Base-by-base conservation (phyloP, 2,797 vertebrate species). In the Macrochelys suwanniensis region DNA sequence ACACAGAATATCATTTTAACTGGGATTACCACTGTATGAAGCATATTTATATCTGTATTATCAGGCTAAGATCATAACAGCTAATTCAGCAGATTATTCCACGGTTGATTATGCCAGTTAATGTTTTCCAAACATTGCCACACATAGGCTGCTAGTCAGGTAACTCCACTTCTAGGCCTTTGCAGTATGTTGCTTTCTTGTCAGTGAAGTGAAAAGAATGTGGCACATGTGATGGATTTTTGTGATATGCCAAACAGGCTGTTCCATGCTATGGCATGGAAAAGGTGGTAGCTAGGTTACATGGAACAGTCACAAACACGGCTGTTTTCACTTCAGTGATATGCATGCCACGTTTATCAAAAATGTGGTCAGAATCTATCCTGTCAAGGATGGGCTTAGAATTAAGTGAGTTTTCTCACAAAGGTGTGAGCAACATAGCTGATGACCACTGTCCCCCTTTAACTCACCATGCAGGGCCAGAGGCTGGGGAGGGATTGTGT, bases 151-250 rank as follows among this genome's bases (percentile, higher is more conserved):
- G 71, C 84, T 85, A 71, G 80, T 95, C 81, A 80, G 86, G 82
- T 79, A 88, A 50, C 47, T 95, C 65, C 82, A 42, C n/a, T 92
- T 93, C 45, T 85, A 19, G 61, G 84, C 4, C 87, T 50, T 53
- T 92, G 45, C 91, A 49, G 26, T n/a, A 47, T 51, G 45, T n/a
- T 83, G 50, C 50, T 89, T 94, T 80, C 37, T 83, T 94, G 77
- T 78, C 88, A 94, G 8, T 74, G 33, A 80, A 94, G 80, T 33
- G 21, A 86, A 95, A 89, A 89, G 0, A 80, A 10, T 25, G 21
- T 86, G 33, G 42, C 53, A 91, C 1, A 59, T 84, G 7, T 84
- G 87, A 25, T 56, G 13, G 15, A 13, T 51, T 74, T 31, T 68
- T 89, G 88, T 91, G 80, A 2, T 89, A 80, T 87, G 88, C 21